Conservation (phyloP, 2,888 invertebrate species). For the Argyra leucocephala region DNA sequence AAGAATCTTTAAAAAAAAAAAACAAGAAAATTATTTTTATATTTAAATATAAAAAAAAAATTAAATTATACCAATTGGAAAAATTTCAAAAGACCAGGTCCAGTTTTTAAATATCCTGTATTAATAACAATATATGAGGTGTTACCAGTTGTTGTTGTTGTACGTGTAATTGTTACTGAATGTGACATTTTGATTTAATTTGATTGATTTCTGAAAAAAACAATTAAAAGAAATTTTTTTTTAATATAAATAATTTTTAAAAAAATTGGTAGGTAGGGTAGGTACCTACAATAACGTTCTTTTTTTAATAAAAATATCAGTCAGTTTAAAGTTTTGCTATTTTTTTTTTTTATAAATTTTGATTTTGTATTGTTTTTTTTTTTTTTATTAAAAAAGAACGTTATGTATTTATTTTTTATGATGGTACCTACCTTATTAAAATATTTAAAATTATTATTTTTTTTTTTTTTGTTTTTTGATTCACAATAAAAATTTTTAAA, state of each 20-base stretch:
- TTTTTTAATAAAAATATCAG: not conserved
- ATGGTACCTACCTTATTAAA: conserved; percentile 1
- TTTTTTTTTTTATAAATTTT: not conserved
- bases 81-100: conserved; percentile 73
- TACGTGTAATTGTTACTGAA: conserved; percentile 75
- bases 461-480: too few species aligned
- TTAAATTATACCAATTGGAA: conserved; percentile 58
- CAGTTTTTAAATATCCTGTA: conserved; percentile 67
- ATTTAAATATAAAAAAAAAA: not conserved
- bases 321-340: not conserved
- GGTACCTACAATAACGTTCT: conserved; percentile 6
- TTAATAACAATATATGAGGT: conserved; percentile 71
- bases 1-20: conserved; percentile 52
- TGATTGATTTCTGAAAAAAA: conserved; percentile 20
- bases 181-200: conserved; percentile 62
- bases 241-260: too few species aligned
- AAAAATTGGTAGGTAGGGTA: not conserved
- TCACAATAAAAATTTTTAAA: too few species aligned
- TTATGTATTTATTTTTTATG: not conserved
- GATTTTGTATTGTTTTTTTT: not conserved
- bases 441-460: too few species aligned
- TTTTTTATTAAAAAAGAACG: not conserved
- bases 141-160: conserved; percentile 69
- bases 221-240: conserved; percentile 7
- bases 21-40: not conserved